Conservation (phyloP, 2,113 vertebrate genomes). For the Gila orcuttii region DNA sequence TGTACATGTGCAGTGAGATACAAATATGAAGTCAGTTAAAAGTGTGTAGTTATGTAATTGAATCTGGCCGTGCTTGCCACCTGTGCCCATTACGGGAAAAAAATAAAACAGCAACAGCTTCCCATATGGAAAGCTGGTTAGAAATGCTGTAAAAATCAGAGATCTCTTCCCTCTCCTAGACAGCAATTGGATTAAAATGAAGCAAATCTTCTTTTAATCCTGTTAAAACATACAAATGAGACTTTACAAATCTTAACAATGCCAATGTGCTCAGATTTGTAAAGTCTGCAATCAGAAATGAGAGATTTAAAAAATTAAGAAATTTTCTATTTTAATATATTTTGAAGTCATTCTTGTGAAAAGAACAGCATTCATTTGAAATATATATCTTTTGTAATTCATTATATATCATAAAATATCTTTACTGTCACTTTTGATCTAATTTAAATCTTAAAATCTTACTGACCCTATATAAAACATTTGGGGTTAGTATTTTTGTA, state of each 20-base stretch:
- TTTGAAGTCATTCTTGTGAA: too few relatives aligned
- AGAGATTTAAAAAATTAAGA: too few relatives aligned
- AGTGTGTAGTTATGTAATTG: neutral
- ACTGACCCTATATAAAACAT: too few relatives aligned
- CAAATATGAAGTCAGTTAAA: neutral
- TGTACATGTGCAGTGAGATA: neutral
- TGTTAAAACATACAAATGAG: neutral
- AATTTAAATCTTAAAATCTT: too few relatives aligned
- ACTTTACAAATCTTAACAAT: neutral
- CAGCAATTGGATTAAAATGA: neutral
- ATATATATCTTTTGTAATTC: neutral
- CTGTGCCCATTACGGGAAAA: neutral
- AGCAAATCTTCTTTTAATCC: neutral
- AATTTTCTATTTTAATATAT: too few relatives aligned
- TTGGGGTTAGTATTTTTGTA: too few relatives aligned
- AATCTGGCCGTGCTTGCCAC: constrained; percentile 1
- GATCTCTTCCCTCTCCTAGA: neutral
- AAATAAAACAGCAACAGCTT: neutral
- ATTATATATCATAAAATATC: neutral
- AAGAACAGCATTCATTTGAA: neutral
- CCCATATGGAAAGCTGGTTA: neutral
- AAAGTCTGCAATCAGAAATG: neutral
- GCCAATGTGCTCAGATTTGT: neutral
- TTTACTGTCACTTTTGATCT: too few relatives aligned
- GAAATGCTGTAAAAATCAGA: neutral